Percentiles rank a stretch among this genome's conserved stretches.
phyloP scores from a whole-genome alignment of 2,888 invertebrate genomes.

The Cantharis rustica region DNA sequence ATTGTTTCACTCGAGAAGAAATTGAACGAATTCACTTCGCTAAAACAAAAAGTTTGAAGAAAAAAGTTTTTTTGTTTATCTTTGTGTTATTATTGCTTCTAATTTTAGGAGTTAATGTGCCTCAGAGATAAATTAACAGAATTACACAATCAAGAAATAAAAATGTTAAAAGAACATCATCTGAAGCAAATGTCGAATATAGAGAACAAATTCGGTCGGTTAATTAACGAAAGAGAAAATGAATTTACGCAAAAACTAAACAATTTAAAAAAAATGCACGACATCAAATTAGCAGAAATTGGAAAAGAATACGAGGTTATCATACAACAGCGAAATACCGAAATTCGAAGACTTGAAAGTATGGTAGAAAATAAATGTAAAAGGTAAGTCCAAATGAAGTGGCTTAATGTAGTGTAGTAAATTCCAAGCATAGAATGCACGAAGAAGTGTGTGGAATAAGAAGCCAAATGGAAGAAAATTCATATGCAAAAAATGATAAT shows the following conservation, averaged over 20 bases:
- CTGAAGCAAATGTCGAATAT: slow-evolving; percentile 21
- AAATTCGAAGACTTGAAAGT: slow-evolving; percentile 30
- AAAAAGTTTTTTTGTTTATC: no score
- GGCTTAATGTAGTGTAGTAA: not conserved
- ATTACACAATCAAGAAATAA: slow-evolving; percentile 28
- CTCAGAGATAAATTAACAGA: slow-evolving; percentile 29
- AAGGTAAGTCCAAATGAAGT: slow-evolving; percentile 14
- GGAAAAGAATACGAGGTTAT: slow-evolving; percentile 18
- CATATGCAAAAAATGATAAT: not conserved
- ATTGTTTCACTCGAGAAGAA: slow-evolving; percentile 25
- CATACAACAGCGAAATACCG: slow-evolving; percentile 25
- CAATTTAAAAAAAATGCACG: slow-evolving; percentile 19
- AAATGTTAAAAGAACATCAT: slow-evolving; percentile 31
- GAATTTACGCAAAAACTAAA: slow-evolving; percentile 23
- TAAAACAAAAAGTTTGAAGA: slow-evolving; percentile 26
- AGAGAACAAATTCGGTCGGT: slow-evolving; percentile 24
- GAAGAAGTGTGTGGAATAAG: slow-evolving; percentile 35
- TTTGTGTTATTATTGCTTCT: no score
- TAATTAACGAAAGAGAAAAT: slow-evolving; percentile 18
- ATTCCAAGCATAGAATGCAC: slow-evolving; percentile 33
- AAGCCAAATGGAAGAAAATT: slow-evolving; percentile 29
- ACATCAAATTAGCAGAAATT: slow-evolving; percentile 12
- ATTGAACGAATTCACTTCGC: slow-evolving; percentile 22
- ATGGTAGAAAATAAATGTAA: slow-evolving; percentile 32
- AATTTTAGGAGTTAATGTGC: slow-evolving; percentile 14